These are phyloP conservation scores for Clarias batrachus DNA, from an alignment of 2,113 vertebrate species.

Conservation along the genomic window DNA sequence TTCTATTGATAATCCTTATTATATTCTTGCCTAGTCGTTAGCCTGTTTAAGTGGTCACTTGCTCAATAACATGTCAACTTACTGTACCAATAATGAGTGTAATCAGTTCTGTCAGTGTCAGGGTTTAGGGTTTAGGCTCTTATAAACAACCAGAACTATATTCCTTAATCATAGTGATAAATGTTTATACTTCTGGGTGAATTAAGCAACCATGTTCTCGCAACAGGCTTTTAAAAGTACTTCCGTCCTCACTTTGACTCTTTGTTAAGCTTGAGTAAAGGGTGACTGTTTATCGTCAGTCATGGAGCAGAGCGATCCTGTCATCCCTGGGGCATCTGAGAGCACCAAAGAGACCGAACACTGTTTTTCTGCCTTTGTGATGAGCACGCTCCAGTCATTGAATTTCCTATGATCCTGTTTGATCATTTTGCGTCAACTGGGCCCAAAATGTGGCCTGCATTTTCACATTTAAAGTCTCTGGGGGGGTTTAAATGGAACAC, in stretches of 20 bases:
- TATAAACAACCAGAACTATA: background rate
- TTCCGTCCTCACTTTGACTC: background rate
- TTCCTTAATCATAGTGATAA: background rate
- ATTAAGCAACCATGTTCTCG: background rate
- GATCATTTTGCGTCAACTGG: conserved; percentile 64
- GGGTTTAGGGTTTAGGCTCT: background rate
- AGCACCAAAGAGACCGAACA: background rate
- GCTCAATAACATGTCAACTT: background rate
- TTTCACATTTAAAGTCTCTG: background rate
- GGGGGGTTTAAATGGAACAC: background rate
- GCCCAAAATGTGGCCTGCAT: conserved; percentile 32
- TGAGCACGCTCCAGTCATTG: background rate
- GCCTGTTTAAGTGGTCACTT: background rate
- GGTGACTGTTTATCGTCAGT: background rate
- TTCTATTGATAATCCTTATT: no score
- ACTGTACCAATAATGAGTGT: background rate
- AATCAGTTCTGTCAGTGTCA: background rate
- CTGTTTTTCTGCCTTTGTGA: background rate
- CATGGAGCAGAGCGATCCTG: background rate
- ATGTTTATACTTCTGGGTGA: background rate
- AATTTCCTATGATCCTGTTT: conserved; percentile 49
- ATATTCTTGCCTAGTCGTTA: no score
- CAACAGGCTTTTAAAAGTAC: background rate
- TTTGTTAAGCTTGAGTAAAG: background rate
- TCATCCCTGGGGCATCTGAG: background rate